These are phyloP conservation scores for Gisinianus flammeolus DNA, from an alignment of 2,888 invertebrate species.

Conservation along the genomic window DNA sequence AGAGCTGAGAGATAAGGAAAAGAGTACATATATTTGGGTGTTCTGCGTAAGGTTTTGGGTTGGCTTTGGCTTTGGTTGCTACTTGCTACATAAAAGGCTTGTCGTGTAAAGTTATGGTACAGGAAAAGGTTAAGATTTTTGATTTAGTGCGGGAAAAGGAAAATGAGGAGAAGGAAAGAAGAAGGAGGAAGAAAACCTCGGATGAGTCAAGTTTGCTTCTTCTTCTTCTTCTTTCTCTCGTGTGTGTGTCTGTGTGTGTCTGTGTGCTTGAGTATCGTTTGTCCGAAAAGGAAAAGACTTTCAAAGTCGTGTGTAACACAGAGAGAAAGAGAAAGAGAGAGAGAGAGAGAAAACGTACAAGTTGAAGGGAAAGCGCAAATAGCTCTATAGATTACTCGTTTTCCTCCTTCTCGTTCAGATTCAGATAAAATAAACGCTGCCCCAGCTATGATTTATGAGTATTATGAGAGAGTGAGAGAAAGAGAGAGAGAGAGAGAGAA, in stretches of 20 bases:
- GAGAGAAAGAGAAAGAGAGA: neutral
- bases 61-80: too few relatives aligned
- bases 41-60: too few relatives aligned
- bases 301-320: neutral
- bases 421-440: neutral
- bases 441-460: neutral
- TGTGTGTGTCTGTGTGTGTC: neutral
- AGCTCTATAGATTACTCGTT: neutral
- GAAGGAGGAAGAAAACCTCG: neutral
- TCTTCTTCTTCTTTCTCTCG: neutral
- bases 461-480: neutral
- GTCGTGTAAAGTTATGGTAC: neutral
- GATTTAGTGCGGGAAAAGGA: slow-evolving; percentile 13
- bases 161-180: too few relatives aligned
- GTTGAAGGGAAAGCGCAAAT: neutral
- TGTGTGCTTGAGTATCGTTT: neutral
- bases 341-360: neutral
- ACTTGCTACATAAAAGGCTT: too few relatives aligned
- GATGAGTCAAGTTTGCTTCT: neutral
- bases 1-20: too few relatives aligned
- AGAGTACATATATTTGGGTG: too few relatives aligned
- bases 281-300: neutral
- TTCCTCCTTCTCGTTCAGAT: too few relatives aligned
- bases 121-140: slow-evolving; percentile 15
- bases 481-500: neutral